Conservation (phyloP, 1,140 invertebrate genomes). For the Penaeus japonicus region DNA sequence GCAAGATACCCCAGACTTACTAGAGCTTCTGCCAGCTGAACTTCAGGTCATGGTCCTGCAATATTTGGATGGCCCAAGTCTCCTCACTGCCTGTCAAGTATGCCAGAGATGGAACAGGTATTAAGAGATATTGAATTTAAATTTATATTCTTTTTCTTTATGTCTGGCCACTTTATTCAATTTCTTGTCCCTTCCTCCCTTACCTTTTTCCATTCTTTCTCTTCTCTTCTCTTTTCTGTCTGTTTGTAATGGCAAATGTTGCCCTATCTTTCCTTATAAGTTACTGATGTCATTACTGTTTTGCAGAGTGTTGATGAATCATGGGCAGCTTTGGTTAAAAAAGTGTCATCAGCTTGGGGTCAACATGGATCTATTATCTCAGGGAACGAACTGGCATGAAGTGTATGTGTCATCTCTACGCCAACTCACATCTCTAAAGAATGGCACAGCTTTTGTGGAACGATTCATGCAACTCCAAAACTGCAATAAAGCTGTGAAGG, state of each 20-base stretch:
- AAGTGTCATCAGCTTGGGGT: conserved; percentile 31
- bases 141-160: too few relatives aligned
- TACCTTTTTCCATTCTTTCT: background rate
- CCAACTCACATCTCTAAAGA: conserved; percentile 15
- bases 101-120: conserved; percentile 37
- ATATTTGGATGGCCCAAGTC: conserved; percentile 41
- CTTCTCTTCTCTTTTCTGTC: background rate
- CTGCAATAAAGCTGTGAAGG: conserved; percentile 55
- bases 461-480: conserved; percentile 49
- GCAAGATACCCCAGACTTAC: conserved; percentile 39
- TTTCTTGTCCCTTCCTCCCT: background rate
- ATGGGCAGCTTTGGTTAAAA: conserved; percentile 20
- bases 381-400: conserved; percentile 22
- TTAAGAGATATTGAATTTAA: background rate
- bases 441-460: conserved; percentile 38
- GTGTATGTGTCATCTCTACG: conserved; percentile 24
- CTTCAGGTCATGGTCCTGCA: conserved; percentile 18
- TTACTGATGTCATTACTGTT: background rate
- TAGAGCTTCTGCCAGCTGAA: conserved; percentile 31
- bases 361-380: background rate
- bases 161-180: too few relatives aligned
- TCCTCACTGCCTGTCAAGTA: conserved; percentile 33
- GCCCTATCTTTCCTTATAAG: background rate
- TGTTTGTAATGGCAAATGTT: background rate
- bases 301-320: conserved; percentile 32